Base-by-base conservation (phyloP, 2,888 invertebrate species). In the Terebella lapidaria region DNA sequence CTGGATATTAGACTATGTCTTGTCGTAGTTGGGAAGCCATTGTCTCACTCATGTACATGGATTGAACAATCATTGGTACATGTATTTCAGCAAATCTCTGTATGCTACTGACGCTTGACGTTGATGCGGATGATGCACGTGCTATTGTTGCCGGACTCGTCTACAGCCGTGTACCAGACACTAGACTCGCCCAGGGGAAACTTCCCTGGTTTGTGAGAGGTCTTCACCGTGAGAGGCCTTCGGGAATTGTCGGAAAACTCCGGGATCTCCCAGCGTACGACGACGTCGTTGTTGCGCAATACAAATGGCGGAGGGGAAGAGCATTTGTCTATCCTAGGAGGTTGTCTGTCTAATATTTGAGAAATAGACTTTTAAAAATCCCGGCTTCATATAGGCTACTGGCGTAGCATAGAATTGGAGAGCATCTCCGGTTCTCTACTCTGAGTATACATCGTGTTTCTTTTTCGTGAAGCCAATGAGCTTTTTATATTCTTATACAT, bases 151-250 rank as follows among this genome's bases (percentile, higher is more conserved):
- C 84, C 84, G 61, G 83, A 83, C 2, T 79, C 74, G 76, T 88
- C 88, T 67, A 84, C 84, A 0, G 87, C 87, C 20, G 83, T 82
- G 74, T 87, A 88, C 0, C 82, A 83, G 18, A 88, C 83, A 3
- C 75, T 74, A 4, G 86, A 85, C 27, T 74, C 74, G 0, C 88
- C 88, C 65, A 85, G 84, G 1, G 82, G 78, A 69, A 87, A 85
- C 22, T 24, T 24, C 25, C 76, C 76, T 1, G 78, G 76, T 1
- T 84, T 84, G 61, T 77, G 77, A 1, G 80, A 75, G 20, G 72
- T 60, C 42, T 65, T 71, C 5, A 82, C 69, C 53, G 68, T 71
- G 2, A 81, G 68, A 1, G 70, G 64, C 49, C 71, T 63, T 5
- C 77, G 77, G 3, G 83, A 87, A 74, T 88, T 88, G 73, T 88